Conservation (phyloP, 2,888 invertebrate genomes). For the Eudasyphora cyanicolor region DNA sequence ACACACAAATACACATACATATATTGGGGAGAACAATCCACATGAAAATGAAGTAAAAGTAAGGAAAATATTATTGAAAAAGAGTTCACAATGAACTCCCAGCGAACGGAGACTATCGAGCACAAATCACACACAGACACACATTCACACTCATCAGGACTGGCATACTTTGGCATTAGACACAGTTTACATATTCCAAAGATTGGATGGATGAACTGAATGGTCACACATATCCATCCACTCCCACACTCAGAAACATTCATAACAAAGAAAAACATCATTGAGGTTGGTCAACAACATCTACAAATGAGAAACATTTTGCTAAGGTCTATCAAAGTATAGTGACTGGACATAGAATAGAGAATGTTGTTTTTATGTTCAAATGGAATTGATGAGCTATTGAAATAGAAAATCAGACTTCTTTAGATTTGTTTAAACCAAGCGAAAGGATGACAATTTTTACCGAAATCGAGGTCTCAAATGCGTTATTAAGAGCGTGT, state of each 20-base stretch:
- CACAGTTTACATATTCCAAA: conserved; percentile 45
- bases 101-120: too few species aligned
- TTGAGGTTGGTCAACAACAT: conserved; percentile 62
- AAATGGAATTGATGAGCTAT: too few species aligned
- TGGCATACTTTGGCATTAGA: neutral
- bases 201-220: conserved; percentile 27
- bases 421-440: too few species aligned
- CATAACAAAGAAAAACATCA: conserved; percentile 60
- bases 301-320: conserved; percentile 47
- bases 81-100: conserved; percentile 2
- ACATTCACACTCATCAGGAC: neutral
- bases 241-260: conserved; percentile 47
- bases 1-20: conserved; percentile 18
- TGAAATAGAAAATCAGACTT: too few species aligned
- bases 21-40: conserved; percentile 1
- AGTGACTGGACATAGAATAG: too few species aligned
- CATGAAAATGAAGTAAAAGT: conserved; percentile 33
- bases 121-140: neutral
- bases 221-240: conserved; percentile 32
- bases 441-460: too few species aligned
- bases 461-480: too few species aligned
- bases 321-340: neutral
- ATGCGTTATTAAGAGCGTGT: too few species aligned
- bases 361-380: too few species aligned
- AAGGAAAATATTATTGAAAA: conserved; percentile 42